Percentiles rank a stretch among this genome's conserved stretches.
Evolutionary conservation across 1,140 invertebrate genomes (phyloP).

Genomic region (Drosophila sturtevanti): DNA sequence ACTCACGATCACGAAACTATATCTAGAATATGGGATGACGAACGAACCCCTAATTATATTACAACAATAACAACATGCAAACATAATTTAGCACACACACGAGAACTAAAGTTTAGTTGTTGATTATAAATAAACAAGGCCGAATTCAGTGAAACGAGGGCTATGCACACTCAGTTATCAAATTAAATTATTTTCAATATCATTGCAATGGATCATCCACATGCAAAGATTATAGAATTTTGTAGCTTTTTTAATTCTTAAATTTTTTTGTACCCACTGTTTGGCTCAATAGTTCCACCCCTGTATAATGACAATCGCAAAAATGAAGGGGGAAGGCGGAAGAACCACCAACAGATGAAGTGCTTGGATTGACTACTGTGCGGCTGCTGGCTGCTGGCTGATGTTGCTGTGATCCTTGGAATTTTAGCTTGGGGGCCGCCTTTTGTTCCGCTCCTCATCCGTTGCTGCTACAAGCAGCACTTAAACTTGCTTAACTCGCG

Average conservation of each 20-base stretch:
- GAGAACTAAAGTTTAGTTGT: slow-evolving; percentile 65
- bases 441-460: slow-evolving; percentile 56
- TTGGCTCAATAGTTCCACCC: not conserved
- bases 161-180: no score
- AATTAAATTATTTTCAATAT: no score
- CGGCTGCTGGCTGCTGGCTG: not conserved
- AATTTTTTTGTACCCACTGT: no score
- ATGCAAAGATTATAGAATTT: no score
- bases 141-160: no score
- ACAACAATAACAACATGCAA: slow-evolving; percentile 19
- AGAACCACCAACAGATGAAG: not conserved
- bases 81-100: slow-evolving; percentile 44
- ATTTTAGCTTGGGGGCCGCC: slow-evolving; percentile 58
- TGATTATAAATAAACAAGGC: no score
- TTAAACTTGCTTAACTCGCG: slow-evolving; percentile 68
- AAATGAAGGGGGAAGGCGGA: slow-evolving; percentile 8
- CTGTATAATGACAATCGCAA: slow-evolving; percentile 16
- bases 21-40: not conserved
- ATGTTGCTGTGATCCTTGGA: slow-evolving; percentile 58
- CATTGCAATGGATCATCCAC: no score
- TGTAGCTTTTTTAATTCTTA: no score
- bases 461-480: slow-evolving; percentile 41
- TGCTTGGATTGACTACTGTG: slow-evolving; percentile 50
- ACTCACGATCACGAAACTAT: not conserved
- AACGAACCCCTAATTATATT: no score